These are phyloP conservation scores for Caenorhabditis afra DNA, from an alignment of 2,888 invertebrate genomes.

Conservation along the genomic window DNA sequence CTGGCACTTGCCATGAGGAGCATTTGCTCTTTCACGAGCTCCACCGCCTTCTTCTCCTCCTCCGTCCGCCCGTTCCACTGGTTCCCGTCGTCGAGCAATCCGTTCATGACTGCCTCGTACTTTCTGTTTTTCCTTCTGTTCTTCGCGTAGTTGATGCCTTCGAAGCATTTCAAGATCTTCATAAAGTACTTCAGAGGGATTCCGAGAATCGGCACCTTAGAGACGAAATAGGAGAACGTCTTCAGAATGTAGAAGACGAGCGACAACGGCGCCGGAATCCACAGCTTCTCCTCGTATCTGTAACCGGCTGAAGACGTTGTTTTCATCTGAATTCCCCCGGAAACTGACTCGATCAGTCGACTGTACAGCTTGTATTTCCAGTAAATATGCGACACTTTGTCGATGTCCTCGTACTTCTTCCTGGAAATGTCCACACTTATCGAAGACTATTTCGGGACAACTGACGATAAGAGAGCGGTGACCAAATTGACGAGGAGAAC, in stretches of 20 bases:
- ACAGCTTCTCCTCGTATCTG: conserved; percentile 62
- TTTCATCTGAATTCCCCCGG: background rate
- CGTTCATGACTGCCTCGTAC: conserved; percentile 42
- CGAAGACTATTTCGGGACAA: conserved; percentile 6
- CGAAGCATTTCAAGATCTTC: conserved; percentile 30
- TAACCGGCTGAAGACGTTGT: background rate
- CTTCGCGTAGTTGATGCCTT: conserved; percentile 52
- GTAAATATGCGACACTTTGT: conserved; percentile 65
- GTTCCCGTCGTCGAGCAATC: conserved; percentile 20
- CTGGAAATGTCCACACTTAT: conserved; percentile 54
- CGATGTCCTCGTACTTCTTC: conserved; percentile 68
- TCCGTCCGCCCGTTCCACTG: conserved; percentile 39
- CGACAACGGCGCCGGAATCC: conserved; percentile 63
- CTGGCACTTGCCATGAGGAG: conserved; percentile 31
- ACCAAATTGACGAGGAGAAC: conserved; percentile 68
- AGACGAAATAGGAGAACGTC: conserved; percentile 20
- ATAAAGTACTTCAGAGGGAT: conserved; percentile 7
- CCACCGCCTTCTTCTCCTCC: conserved; percentile 45
- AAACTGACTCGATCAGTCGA: conserved; percentile 57
- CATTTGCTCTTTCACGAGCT: conserved; percentile 53
- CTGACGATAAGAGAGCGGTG: conserved; percentile 69
- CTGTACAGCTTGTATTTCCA: conserved; percentile 67
- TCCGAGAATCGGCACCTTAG: conserved; percentile 48
- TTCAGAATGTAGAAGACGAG: conserved; percentile 60
- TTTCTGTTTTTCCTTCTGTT: conserved; percentile 43